Evolutionary conservation across 2,888 invertebrate genomes (phyloP).

Genomic region (Leptarthrus brevirostris): DNA sequence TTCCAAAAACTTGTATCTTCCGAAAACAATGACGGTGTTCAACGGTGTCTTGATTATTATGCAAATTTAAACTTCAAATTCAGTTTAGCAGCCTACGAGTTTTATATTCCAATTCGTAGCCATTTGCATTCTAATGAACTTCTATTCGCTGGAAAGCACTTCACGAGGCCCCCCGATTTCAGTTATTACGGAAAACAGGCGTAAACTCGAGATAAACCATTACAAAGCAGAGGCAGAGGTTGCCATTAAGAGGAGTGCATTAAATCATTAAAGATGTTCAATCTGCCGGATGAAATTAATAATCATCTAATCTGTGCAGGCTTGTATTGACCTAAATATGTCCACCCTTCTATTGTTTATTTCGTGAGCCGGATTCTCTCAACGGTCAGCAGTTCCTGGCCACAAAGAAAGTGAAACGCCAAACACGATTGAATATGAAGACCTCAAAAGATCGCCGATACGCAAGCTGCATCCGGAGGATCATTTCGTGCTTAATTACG

Average conservation of each 20-base stretch:
- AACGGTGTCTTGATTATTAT: too few relatives aligned
- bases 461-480: not conserved
- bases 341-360: not conserved
- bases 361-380: not conserved
- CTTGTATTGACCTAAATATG: not conserved
- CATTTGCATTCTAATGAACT: too few relatives aligned
- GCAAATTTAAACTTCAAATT: too few relatives aligned
- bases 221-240: not conserved
- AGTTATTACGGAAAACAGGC: too few relatives aligned
- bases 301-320: not conserved
- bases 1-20: too few relatives aligned
- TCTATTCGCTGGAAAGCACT: too few relatives aligned
- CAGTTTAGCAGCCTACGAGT: too few relatives aligned
- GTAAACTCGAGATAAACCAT: too few relatives aligned
- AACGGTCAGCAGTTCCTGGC: not conserved
- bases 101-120: too few relatives aligned
- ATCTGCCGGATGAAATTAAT: conserved; percentile 8
- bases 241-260: not conserved
- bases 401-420: conserved; percentile 5
- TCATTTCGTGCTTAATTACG: conserved; percentile 2
- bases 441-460: not conserved
- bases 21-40: too few relatives aligned
- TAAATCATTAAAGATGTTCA: not conserved
- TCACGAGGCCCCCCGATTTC: too few relatives aligned
- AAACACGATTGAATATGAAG: too few relatives aligned